Conservation (phyloP, 1,140 invertebrate genomes). For the Vollenhovia emeryi region DNA sequence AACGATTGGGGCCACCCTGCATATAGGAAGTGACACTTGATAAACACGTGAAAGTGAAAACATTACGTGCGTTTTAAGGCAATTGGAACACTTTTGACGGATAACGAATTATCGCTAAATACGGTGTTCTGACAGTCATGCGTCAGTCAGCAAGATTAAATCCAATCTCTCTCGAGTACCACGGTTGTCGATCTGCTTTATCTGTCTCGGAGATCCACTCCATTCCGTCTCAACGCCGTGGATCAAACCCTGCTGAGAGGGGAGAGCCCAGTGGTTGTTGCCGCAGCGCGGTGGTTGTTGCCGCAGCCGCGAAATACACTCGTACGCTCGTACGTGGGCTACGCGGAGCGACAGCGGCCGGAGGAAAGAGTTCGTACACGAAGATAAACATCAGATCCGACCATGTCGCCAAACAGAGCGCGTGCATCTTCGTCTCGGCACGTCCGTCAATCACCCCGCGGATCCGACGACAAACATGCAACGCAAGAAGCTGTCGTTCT, state of each 20-base stretch:
- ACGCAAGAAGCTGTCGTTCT: conserved; percentile 70
- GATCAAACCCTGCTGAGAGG: conserved; percentile 25
- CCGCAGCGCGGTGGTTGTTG: background rate
- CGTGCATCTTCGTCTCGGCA: conserved; percentile 56
- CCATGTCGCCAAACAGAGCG: conserved; percentile 64
- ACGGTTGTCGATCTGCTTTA: conserved; percentile 57
- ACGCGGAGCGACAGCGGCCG: conserved; percentile 31
- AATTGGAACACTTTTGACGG: background rate
- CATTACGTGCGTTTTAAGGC: background rate
- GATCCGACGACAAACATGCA: conserved; percentile 73
- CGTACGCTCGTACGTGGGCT: conserved; percentile 52
- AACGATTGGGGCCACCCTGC: too few species aligned
- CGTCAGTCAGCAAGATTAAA: conserved; percentile 23
- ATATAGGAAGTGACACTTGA: background rate
- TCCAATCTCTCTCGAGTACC: background rate
- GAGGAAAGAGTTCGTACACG: conserved; percentile 64
- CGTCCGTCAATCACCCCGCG: conserved; percentile 71
- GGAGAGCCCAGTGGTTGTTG: conserved; percentile 23
- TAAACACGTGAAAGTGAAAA: conserved; percentile 4
- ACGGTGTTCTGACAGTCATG: background rate
- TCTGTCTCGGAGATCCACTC: conserved; percentile 37
- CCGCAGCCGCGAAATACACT: conserved; percentile 67
- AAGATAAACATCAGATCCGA: conserved; percentile 72
- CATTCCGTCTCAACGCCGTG: conserved; percentile 5
- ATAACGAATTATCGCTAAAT: background rate